Evolutionary conservation across 2,888 invertebrate genomes (phyloP).

Genomic region (Trachelus troglodyta): DNA sequence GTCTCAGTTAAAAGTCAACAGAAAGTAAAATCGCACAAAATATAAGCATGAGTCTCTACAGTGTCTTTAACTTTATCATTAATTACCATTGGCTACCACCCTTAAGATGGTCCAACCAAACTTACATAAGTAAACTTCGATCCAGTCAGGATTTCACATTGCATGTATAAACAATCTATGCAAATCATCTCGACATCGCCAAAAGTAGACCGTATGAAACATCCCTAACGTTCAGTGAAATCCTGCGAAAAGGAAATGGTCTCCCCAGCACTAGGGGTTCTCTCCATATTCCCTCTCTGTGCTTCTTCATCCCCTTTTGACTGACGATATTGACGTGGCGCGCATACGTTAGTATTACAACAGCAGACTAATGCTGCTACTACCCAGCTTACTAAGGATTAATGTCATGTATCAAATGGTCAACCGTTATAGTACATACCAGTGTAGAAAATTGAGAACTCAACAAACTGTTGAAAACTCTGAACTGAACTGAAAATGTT

Average conservation of each 20-base stretch:
- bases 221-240: slow-evolving; percentile 59
- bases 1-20: not conserved
- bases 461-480: too few species aligned
- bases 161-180: not conserved
- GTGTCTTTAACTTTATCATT: not conserved
- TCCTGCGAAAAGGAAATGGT: slow-evolving; percentile 61
- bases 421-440: not conserved
- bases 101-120: not conserved
- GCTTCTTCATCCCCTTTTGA: slow-evolving; percentile 43
- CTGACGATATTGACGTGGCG: slow-evolving; percentile 30
- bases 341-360: slow-evolving; percentile 25
- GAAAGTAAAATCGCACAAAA: not conserved
- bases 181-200: not conserved
- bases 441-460: not conserved
- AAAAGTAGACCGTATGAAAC: slow-evolving; percentile 38
- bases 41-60: not conserved
- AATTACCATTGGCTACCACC: not conserved
- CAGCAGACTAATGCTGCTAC: slow-evolving; percentile 39
- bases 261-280: not conserved
- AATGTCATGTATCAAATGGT: slow-evolving; percentile 54
- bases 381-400: slow-evolving; percentile 58
- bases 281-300: slow-evolving; percentile 14
- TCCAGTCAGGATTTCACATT: not conserved
- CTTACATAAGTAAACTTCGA: not conserved
- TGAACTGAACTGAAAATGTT: too few species aligned